phyloP scores from a whole-genome alignment of 2,113 vertebrate species.

The Tupaia chinensis region DNA sequence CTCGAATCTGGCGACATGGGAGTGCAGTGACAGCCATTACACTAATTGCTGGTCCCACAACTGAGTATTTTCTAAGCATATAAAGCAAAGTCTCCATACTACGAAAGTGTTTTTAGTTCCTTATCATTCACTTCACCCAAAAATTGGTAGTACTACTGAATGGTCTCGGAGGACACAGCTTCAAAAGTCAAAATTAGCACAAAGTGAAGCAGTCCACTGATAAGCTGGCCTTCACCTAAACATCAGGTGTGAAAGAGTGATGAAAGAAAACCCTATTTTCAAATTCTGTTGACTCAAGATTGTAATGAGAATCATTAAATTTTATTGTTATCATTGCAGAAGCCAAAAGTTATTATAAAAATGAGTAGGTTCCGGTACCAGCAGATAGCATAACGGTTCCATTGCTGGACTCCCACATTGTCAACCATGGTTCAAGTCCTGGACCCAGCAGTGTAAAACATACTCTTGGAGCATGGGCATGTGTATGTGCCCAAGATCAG shows the following conservation, averaged over 20 bases:
- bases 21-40: too few species aligned
- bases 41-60: too few species aligned
- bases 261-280: conserved; percentile 37
- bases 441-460: too few species aligned
- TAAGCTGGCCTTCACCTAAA: conserved; percentile 12
- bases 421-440: too few species aligned
- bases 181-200: conserved; percentile 25
- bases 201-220: neutral
- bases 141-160: neutral
- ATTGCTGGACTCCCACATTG: too few species aligned
- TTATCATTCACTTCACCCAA: conserved; percentile 2
- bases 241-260: neutral
- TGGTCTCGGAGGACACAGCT: conserved; percentile 3
- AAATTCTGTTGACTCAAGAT: neutral
- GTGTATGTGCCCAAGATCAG: too few species aligned
- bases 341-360: neutral
- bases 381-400: too few species aligned
- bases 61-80: neutral
- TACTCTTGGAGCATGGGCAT: too few species aligned
- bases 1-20: too few species aligned
- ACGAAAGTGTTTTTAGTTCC: neutral
- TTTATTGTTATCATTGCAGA: neutral
- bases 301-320: conserved; percentile 29
- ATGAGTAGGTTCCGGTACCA: too few species aligned
- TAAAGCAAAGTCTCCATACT: conserved; percentile 18